Percentiles rank a stretch among this genome's conserved stretches.
phyloP scores from a whole-genome alignment of 1,140 invertebrate species.

The Diuraphis noxia region DNA sequence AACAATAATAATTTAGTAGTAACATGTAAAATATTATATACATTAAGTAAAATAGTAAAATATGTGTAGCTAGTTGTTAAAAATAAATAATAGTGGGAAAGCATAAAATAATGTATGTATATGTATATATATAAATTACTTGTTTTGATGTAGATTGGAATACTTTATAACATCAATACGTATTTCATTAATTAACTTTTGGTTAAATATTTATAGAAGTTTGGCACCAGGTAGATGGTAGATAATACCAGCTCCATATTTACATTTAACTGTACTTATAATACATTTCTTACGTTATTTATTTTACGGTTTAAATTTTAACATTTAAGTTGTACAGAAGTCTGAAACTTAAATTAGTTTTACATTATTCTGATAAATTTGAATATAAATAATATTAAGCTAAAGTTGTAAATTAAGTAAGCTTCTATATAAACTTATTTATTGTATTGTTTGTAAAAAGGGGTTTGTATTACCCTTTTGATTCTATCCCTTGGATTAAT shows the following conservation, averaged over 20 bases:
- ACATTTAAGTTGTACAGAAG: not conserved
- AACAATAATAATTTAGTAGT: not conserved
- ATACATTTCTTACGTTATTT: not conserved
- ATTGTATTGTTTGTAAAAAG: slow-evolving; percentile 12
- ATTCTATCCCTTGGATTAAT: slow-evolving; percentile 17
- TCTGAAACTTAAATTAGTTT: slow-evolving; percentile 15
- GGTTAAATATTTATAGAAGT: not conserved
- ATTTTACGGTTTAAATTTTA: not conserved
- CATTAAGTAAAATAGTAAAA: no score
- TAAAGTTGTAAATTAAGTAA: slow-evolving; percentile 23
- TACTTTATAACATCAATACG: no score
- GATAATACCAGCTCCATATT: not conserved
- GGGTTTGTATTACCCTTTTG: slow-evolving; percentile 8
- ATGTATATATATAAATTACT: not conserved
- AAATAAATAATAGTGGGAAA: not conserved
- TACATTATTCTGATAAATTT: slow-evolving; percentile 5
- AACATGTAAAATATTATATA: no score
- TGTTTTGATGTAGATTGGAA: not conserved
- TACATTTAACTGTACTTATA: not conserved
- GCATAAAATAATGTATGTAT: not conserved
- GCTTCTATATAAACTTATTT: slow-evolving; percentile 15
- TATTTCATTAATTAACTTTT: no score
- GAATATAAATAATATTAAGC: slow-evolving; percentile 6
- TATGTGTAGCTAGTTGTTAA: no score
- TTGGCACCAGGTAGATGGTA: no score